Evolutionary conservation across 2,113 vertebrate species (phyloP), one percentile per base, ranked within the genome.

Genomic region (Strigops habroptila): DNA sequence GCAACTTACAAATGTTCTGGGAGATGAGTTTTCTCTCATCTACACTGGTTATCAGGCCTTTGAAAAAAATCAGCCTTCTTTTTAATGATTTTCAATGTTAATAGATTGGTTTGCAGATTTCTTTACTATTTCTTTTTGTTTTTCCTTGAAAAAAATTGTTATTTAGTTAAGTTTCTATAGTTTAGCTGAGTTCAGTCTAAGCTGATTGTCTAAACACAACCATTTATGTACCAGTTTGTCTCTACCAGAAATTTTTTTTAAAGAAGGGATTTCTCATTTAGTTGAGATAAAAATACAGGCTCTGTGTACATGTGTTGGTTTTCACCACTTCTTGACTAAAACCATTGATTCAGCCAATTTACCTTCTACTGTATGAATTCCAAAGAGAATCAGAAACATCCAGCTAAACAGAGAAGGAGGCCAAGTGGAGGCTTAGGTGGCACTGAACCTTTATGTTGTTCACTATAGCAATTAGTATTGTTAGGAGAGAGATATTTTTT

Each of bases 241-340:
- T 69, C 48, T 74, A n/a, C 18, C 41, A 94, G 33, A 75, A 90
- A 59, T 67, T 28, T 27, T 10, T 75, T 78, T 70, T 75, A 67
- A 78, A 79, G 25, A 60, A 35, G 44, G 1, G 12, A 12, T 69
- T 92, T 91, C 16, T 85, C 44, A 83, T 83, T 73, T 67, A 73
- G 24, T 57, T 70, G 49, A 70, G 19, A 52, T 37, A 39, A 74
- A 92, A 81, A 53, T 14, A 60, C 13, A 71, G 25, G 18, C 6
- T 76, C 5, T 76, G 6, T 37, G 9, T 60, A 14, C 0, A 0
- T 76, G 19, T 69, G 12, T 16, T 88, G 6, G 5, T 86, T 92
- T 93, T 48, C 49, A 80, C 65, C 11, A 31, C 21, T 73, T 83
- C 27, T 74, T 90, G 35, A 74, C 23, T 62, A 49, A 44, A 71